These are phyloP conservation scores for Laothoe populi DNA, from an alignment of 2,888 invertebrate genomes.

Conservation along the genomic window DNA sequence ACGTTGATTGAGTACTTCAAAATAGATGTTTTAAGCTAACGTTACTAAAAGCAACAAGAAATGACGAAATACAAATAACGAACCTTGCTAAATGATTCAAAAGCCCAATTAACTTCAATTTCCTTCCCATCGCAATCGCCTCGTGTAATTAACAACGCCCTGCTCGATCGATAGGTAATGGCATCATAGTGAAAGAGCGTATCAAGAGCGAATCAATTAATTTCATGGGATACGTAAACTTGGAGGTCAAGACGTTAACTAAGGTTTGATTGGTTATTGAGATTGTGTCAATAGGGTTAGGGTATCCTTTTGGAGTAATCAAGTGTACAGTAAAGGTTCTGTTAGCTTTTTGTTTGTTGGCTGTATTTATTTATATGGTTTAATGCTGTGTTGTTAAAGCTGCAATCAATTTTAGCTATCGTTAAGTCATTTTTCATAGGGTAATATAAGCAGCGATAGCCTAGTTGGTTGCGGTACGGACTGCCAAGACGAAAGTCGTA, in stretches of 20 bases:
- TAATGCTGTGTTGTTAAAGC: too few species aligned
- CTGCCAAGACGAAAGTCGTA: too few species aligned
- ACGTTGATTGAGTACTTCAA: too few species aligned
- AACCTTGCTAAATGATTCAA: neutral
- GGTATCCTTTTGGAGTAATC: neutral
- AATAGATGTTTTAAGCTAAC: too few species aligned
- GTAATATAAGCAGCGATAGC: too few species aligned
- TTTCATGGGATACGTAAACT: constrained; percentile 36
- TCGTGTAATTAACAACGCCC: constrained; percentile 10
- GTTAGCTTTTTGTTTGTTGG: neutral
- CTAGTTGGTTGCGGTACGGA: too few species aligned
- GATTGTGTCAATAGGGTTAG: constrained; percentile 22
- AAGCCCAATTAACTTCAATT: neutral
- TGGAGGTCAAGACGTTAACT: constrained; percentile 31
- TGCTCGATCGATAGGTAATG: constrained; percentile 20
- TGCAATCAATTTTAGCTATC: too few species aligned
- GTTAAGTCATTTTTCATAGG: too few species aligned
- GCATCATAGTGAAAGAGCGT: constrained; percentile 20
- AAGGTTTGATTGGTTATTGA: constrained; percentile 25
- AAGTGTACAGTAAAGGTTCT: neutral
- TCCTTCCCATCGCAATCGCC: constrained; percentile 3
- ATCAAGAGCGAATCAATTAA: constrained; percentile 36
- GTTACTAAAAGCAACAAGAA: too few species aligned
- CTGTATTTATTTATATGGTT: neutral
- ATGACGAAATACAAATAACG: too few species aligned